Evolutionary conservation across 92 coral and sea anemone species (phyloP).

Genomic region (Epizoanthus fatuus): DNA sequence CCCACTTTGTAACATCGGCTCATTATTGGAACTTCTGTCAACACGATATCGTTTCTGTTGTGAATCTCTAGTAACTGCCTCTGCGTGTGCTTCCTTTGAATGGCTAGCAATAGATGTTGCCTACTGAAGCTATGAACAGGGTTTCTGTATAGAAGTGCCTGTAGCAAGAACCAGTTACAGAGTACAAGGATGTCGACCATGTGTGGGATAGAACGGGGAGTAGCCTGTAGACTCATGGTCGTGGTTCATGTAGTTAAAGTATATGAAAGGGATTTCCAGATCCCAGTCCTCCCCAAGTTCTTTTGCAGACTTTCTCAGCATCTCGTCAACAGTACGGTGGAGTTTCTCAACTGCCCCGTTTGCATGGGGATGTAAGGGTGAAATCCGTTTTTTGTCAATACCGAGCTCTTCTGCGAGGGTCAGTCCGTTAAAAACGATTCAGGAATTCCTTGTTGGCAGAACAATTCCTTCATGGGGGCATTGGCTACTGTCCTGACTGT

Average conservation of each 20-base stretch:
- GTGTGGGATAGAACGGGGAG: constrained; percentile 64
- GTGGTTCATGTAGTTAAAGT: constrained; percentile 59
- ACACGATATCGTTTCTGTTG: constrained; percentile 39
- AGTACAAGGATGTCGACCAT: constrained; percentile 47
- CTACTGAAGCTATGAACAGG: constrained; percentile 29
- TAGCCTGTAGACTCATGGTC: constrained; percentile 62
- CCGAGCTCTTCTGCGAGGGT: constrained; percentile 54
- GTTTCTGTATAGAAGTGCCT: constrained; percentile 1
- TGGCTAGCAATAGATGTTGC: constrained; percentile 50
- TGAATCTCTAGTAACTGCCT: constrained; percentile 15
- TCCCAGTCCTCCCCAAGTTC: constrained; percentile 54
- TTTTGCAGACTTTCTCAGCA: constrained; percentile 45
- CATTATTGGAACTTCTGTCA: constrained; percentile 4
- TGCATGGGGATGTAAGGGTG: constrained; percentile 62
- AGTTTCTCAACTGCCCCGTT: constrained; percentile 66
- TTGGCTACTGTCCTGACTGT: constrained; percentile 64
- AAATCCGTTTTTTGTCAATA: constrained; percentile 60
- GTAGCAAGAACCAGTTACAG: constrained; percentile 59
- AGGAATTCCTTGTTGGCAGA: constrained; percentile 61
- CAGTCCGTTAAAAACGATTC: constrained; percentile 61
- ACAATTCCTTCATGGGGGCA: constrained; percentile 47
- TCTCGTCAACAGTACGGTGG: constrained; percentile 45
- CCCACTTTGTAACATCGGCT: constrained; percentile 41
- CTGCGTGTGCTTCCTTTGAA: constrained; percentile 43
- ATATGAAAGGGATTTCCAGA: constrained; percentile 54